Evolutionary conservation across 2,113 vertebrate species (phyloP).

Genomic region (Galbula dea): DNA sequence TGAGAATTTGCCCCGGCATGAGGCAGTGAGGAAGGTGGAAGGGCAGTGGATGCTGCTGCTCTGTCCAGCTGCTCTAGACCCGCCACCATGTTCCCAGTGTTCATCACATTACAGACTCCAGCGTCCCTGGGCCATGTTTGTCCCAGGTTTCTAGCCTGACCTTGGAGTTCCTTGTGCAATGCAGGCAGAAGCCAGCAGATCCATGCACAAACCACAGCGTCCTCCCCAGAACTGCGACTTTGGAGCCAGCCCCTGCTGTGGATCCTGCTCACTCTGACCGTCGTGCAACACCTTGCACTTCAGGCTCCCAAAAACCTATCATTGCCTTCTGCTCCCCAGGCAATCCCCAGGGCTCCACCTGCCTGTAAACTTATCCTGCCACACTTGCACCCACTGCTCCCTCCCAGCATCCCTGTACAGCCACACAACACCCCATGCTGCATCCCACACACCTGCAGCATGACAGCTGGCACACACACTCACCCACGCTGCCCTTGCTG

Average conservation of each 20-base stretch:
- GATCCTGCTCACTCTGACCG: neutral
- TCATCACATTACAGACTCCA: fast-evolving
- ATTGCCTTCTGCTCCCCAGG: neutral
- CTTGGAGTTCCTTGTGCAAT: neutral
- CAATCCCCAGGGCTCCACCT: fast-evolving
- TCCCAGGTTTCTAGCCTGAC: neutral
- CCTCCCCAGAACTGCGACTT: neutral
- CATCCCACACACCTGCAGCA: neutral
- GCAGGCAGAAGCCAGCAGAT: neutral
- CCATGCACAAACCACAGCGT: neutral
- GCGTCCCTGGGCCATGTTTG: neutral
- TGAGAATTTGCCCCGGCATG: slow-evolving; percentile 8
- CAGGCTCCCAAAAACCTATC: neutral
- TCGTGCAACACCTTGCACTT: neutral
- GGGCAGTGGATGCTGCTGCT: neutral
- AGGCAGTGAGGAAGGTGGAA: neutral
- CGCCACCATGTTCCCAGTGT: fast-evolving
- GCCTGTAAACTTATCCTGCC: neutral
- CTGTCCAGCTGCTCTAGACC: neutral
- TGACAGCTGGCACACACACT: neutral
- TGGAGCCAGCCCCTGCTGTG: neutral
- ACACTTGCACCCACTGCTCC: neutral
- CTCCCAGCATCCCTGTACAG: neutral
- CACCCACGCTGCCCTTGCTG: fast-evolving
- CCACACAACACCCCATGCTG: neutral